Conservation (phyloP, 2,888 invertebrate genomes). For the Aporophyla nigra region DNA sequence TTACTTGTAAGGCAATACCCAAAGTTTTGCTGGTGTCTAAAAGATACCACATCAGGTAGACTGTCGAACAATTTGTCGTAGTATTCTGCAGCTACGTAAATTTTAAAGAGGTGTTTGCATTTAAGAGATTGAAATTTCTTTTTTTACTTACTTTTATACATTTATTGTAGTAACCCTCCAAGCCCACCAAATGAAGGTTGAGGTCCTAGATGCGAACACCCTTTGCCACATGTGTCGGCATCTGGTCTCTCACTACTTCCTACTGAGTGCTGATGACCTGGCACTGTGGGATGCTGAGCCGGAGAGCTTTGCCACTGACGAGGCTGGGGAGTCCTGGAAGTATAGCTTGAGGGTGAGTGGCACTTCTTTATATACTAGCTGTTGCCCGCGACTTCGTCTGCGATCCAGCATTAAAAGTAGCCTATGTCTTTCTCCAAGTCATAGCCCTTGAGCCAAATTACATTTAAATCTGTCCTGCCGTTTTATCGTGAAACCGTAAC, state of each 20-base stretch:
- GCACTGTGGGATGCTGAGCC: conserved; percentile 97
- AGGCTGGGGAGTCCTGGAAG: conserved; percentile 98
- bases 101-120: background rate
- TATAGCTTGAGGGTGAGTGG: conserved; percentile 95
- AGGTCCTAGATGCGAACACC: conserved; percentile 94
- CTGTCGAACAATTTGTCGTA: background rate
- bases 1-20: background rate
- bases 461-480: too few species aligned
- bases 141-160: background rate
- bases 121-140: background rate
- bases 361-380: background rate
- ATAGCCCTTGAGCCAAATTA: too few species aligned
- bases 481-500: too few species aligned
- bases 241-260: conserved; percentile 96
- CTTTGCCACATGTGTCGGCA: conserved; percentile 96
- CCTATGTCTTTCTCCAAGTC: too few species aligned
- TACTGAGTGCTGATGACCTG: conserved; percentile 95
- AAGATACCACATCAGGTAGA: background rate
- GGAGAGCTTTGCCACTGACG: conserved; percentile 97
- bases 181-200: conserved; percentile 93
- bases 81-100: too few species aligned
- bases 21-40: background rate
- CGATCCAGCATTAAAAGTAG: too few species aligned
- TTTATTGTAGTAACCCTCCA: conserved; percentile 86
- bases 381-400: too few species aligned